Conservation (phyloP, 2,113 vertebrate species). For the Leptodactylus fuscus region DNA sequence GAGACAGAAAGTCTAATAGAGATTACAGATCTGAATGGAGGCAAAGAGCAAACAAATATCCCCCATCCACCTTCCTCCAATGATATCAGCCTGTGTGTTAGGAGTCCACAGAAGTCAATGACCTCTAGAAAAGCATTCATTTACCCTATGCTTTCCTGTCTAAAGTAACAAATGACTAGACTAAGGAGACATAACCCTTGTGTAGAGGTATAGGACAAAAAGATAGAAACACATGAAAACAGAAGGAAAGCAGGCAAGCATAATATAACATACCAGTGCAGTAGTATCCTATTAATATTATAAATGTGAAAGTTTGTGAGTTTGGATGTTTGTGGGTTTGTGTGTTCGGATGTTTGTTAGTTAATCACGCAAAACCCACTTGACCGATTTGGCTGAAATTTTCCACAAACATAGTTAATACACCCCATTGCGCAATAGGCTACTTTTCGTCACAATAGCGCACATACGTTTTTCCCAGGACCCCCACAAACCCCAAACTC, state of each 20-base stretch:
- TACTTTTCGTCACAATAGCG: too few relatives aligned
- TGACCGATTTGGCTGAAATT: too few relatives aligned
- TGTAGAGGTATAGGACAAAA: background rate
- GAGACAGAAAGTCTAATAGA: background rate
- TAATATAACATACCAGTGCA: background rate
- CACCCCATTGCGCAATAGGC: too few relatives aligned
- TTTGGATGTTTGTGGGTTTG: too few relatives aligned
- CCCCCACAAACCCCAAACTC: too few relatives aligned
- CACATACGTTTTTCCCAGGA: too few relatives aligned
- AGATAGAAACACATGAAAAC: background rate
- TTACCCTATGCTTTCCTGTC: background rate
- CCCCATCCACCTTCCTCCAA: background rate
- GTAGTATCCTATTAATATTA: background rate
- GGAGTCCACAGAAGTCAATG: background rate
- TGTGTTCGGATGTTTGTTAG: too few relatives aligned
- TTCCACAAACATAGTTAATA: too few relatives aligned
- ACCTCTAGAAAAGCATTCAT: background rate
- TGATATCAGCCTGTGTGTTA: background rate
- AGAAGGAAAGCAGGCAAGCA: background rate
- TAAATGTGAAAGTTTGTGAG: too few relatives aligned
- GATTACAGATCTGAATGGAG: slow-evolving; percentile 1
- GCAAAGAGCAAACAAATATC: background rate
- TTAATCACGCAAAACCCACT: too few relatives aligned
- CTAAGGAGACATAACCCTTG: background rate
- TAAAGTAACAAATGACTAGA: background rate